Conservation (phyloP, 2,113 vertebrate species). For the Prinia subflava region DNA sequence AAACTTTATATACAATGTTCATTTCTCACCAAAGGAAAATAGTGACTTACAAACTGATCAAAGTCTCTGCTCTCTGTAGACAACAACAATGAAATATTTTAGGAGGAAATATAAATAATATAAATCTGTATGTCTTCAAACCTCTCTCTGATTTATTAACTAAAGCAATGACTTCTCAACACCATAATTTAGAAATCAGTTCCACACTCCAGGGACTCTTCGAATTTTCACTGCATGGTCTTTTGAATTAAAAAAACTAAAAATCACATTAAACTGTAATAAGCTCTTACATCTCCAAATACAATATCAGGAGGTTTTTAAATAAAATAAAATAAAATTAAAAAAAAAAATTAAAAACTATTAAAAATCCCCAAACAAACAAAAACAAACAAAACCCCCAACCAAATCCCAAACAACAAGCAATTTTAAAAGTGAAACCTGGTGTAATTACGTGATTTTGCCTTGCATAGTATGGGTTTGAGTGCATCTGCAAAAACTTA, state of each 20-base stretch:
- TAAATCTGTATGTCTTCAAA: neutral
- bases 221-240: neutral
- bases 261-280: neutral
- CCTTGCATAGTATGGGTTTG: neutral
- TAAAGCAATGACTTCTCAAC: neutral
- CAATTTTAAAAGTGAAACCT: neutral
- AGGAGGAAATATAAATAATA: neutral
- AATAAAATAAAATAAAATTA: too few relatives aligned
- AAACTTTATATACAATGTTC: neutral
- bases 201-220: neutral
- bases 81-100: neutral
- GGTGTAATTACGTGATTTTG: neutral
- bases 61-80: neutral
- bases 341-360: neutral
- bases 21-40: neutral
- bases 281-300: neutral
- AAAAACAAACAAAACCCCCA: neutral
- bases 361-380: neutral
- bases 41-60: neutral
- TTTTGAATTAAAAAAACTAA: neutral
- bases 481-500: neutral
- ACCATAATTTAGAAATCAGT: neutral
- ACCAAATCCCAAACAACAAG: neutral
- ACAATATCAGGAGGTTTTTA: rapidly evolving
- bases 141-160: neutral